Base-by-base conservation (phyloP, 92 coral and sea anemone species). In the Siderastrea radians region DNA sequence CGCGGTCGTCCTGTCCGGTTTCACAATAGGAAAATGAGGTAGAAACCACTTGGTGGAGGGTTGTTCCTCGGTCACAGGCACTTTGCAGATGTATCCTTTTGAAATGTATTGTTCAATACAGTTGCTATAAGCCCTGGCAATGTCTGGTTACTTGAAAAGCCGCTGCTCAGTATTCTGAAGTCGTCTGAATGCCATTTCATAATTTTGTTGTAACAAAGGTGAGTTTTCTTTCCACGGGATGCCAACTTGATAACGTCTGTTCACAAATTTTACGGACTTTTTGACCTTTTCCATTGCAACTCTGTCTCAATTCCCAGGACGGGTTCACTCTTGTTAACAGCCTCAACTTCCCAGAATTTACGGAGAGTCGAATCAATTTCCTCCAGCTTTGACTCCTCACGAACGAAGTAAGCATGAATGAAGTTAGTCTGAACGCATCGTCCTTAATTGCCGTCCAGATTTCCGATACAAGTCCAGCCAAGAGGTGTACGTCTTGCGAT, bases 381-480 rank as follows among this genome's bases (percentile, higher is more conserved):
- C n/a, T 78, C 86, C 67, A 60, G 51, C 43, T 51, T 7, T 12
- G 54, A 19, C 16, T 69, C 46, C 61, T 79, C 66, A 68, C 75
- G 62, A 19, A 74, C 74, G 87, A 81, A 82, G 14, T 80, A 78
- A 59, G 84, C 85, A 13, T 72, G 86, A 50, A 58, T 53, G 26
- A 79, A 80, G 72, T 67, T 81, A 53, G 90, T 75, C 68, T 90
- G 84, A 44, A 57, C 26, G 48, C 67, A 52, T 60, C 68, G 61
- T 4, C 69, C 63, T 53, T 12, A 13, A 46, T 72, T 53, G 65
- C 77, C 50, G 49, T 78, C 63, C 47, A 49, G 72, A 52, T 71
- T 78, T 38, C 95, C 90, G 72, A 89, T 69, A 48, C 95, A 93
- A 13, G 93, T 93, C 96, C 96, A 93, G 45, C 92, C 93, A 7